Evolutionary conservation across 2,888 invertebrate genomes (phyloP).

Genomic region (Aproaerema taeniolella): DNA sequence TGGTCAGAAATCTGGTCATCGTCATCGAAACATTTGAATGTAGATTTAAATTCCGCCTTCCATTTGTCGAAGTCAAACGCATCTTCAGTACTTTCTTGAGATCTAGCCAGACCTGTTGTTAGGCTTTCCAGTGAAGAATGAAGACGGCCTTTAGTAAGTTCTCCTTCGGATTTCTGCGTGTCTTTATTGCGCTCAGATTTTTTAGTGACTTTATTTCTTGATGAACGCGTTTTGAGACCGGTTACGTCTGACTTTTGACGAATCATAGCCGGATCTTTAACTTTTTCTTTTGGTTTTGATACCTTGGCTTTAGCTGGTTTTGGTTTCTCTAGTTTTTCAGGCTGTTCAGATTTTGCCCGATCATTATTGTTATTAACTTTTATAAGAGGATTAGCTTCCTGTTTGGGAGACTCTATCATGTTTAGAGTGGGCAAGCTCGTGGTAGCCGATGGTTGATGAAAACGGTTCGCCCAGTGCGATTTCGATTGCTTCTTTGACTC

Average conservation of each 20-base stretch:
- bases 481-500: slow-evolving; percentile 79
- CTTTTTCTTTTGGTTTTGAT: slow-evolving; percentile 36
- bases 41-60: slow-evolving; percentile 61
- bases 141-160: slow-evolving; percentile 56
- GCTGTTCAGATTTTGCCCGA: slow-evolving; percentile 62
- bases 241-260: slow-evolving; percentile 80
- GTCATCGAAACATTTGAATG: slow-evolving; percentile 61
- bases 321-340: slow-evolving; percentile 27
- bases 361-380: slow-evolving; percentile 37
- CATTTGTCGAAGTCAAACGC: slow-evolving; percentile 67
- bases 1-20: slow-evolving; percentile 61
- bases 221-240: slow-evolving; percentile 68
- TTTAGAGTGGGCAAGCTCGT: slow-evolving; percentile 87
- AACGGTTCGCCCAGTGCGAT: slow-evolving; percentile 85
- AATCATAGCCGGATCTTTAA: slow-evolving; percentile 53
- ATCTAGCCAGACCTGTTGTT: slow-evolving; percentile 56
- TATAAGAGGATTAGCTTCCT: slow-evolving; percentile 47
- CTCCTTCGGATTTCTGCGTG: slow-evolving; percentile 38
- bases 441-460: slow-evolving; percentile 89
- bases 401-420: slow-evolving; percentile 69
- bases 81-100: slow-evolving; percentile 62
- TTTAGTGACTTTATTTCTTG: slow-evolving; percentile 49
- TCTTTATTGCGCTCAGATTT: slow-evolving; percentile 50
- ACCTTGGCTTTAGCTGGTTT: slow-evolving; percentile 24
- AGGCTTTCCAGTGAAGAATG: slow-evolving; percentile 68